phyloP scores from a whole-genome alignment of 2,113 vertebrate species.

The Potamarius usumacintae region DNA sequence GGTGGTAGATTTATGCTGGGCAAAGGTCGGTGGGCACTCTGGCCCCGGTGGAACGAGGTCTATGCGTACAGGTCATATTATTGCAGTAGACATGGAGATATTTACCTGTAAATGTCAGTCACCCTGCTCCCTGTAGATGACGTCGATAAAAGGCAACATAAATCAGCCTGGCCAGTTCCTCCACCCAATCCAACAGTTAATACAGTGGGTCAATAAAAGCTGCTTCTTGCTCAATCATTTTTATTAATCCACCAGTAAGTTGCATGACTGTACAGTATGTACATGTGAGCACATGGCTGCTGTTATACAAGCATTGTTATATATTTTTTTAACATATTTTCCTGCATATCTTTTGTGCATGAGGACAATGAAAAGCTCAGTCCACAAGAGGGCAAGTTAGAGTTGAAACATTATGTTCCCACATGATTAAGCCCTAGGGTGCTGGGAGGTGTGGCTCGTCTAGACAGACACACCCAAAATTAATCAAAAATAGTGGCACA shows the following conservation, averaged over 20 bases:
- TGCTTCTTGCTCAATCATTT: conserved; percentile 1
- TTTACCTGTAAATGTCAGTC: conserved; percentile 65
- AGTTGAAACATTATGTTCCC: neutral
- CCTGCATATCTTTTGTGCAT: neutral
- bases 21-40: conserved; percentile 26
- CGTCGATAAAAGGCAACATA: conserved; percentile 59
- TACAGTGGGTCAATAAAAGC: conserved; percentile 52
- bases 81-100: conserved; percentile 54
- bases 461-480: too few species aligned
- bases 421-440: too few species aligned
- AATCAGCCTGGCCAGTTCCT: conserved; percentile 47
- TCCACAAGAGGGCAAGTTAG: neutral
- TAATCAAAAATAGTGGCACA: too few species aligned
- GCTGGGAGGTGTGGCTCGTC: too few species aligned
- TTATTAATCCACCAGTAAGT: conserved; percentile 26
- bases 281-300: neutral
- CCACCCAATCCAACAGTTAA: conserved; percentile 48
- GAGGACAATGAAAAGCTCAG: neutral
- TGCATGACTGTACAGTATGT: neutral
- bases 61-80: conserved; percentile 42
- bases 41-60: conserved; percentile 71
- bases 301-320: neutral
- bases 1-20: conserved; percentile 47
- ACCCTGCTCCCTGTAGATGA: conserved; percentile 56
- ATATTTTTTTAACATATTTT: neutral